Evolutionary conservation across 2,888 invertebrate genomes (phyloP).

Genomic region (Ectemnius lituratus): DNA sequence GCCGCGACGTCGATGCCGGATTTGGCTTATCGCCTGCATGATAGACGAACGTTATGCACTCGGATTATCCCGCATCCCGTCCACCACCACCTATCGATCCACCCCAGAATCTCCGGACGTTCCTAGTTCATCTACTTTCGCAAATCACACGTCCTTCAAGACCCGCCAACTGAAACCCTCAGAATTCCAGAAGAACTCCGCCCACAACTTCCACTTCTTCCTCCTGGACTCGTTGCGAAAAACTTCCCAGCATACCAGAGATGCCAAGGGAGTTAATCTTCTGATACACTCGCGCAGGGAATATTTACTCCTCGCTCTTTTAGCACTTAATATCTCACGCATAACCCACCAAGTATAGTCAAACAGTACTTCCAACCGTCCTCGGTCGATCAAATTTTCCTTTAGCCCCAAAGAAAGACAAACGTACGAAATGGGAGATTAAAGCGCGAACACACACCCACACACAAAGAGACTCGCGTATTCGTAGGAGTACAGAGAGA

Average conservation of each 20-base stretch:
- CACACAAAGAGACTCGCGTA: not conserved
- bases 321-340: too few relatives aligned
- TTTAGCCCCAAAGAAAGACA: too few relatives aligned
- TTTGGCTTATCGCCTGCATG: slow-evolving; percentile 54
- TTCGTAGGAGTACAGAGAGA: not conserved
- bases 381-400: too few relatives aligned
- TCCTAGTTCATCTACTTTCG: slow-evolving; percentile 21
- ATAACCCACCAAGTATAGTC: too few relatives aligned
- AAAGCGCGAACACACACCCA: not conserved
- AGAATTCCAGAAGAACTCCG: not conserved
- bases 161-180: not conserved
- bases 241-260: not conserved
- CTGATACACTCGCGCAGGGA: too few relatives aligned
- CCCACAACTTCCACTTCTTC: too few relatives aligned
- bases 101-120: not conserved
- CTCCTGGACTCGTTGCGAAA: not conserved
- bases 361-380: too few relatives aligned
- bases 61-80: slow-evolving; percentile 59
- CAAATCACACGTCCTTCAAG: not conserved
- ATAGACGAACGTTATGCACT: slow-evolving; percentile 60
- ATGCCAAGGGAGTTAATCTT: too few relatives aligned
- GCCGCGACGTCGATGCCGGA: slow-evolving; percentile 18
- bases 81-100: slow-evolving; percentile 44
- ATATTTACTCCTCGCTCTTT: too few relatives aligned
- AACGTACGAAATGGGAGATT: too few relatives aligned